Conservation (phyloP, 2,797 vertebrate species). For the Lacerta agilis region DNA sequence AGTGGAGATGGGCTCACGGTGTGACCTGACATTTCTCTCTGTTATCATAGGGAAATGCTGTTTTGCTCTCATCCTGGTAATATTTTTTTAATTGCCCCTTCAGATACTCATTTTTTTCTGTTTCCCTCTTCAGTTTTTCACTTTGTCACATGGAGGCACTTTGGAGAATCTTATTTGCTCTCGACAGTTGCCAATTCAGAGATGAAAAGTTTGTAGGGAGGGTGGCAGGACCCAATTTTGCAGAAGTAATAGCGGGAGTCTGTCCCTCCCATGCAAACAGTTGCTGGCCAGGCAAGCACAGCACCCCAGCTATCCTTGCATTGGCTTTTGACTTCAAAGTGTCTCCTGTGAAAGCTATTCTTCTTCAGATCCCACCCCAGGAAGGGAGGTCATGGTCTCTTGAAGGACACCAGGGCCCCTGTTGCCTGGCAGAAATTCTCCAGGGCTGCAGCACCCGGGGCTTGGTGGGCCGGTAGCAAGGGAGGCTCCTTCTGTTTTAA, state of each 20-base stretch:
- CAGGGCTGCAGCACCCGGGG: neutral
- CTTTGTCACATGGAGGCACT: neutral
- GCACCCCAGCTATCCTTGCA: neutral
- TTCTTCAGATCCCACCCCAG: accelerated
- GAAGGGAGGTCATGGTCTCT: neutral
- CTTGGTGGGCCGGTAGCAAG: too few species aligned
- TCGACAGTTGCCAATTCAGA: neutral
- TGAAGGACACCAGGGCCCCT: constrained; percentile 43
- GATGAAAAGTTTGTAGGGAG: neutral
- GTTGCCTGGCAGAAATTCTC: neutral
- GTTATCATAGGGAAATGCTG: constrained; percentile 28
- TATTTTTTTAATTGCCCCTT: constrained; percentile 29
- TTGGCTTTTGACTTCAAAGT: accelerated
- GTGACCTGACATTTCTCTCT: constrained; percentile 35
- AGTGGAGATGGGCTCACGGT: neutral
- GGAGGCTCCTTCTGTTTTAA: neutral
- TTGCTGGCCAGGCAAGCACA: neutral
- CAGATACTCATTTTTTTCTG: constrained; percentile 34
- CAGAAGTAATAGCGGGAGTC: neutral
- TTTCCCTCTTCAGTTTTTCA: constrained; percentile 5
- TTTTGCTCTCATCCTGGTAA: constrained; percentile 38
- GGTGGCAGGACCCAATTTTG: neutral
- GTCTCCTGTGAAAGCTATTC: neutral
- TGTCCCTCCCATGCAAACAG: accelerated
- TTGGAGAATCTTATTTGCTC: neutral